Evolutionary conservation across 2,888 invertebrate genomes (phyloP).

Genomic region (Eurois occulta): DNA sequence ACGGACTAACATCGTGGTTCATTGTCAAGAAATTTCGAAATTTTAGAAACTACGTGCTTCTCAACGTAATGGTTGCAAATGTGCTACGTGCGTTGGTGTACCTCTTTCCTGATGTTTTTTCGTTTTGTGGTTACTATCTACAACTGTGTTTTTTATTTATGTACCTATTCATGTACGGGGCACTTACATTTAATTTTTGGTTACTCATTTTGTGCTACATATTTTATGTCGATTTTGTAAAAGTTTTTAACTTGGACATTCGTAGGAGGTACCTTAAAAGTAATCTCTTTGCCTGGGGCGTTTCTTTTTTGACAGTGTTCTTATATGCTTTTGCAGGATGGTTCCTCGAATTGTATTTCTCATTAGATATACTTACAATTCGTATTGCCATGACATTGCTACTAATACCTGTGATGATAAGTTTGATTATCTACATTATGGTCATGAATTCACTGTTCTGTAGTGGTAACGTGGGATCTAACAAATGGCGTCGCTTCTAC

Average conservation of each 20-base stretch:
- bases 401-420: not conserved
- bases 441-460: not conserved
- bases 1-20: conserved; percentile 14
- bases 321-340: not conserved
- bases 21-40: conserved; percentile 1
- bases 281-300: not conserved
- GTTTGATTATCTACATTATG: not conserved
- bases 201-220: conserved; percentile 11
- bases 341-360: not conserved
- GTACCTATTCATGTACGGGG: not conserved
- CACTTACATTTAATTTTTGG: conserved; percentile 13
- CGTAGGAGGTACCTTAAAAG: conserved; percentile 1
- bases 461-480: too few species aligned
- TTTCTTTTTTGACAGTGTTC: not conserved
- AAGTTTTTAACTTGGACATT: conserved; percentile 12
- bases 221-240: conserved; percentile 20
- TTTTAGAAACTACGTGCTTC: conserved; percentile 18
- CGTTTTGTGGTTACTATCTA: not conserved
- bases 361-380: not conserved
- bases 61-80: conserved; percentile 2
- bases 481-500: not conserved
- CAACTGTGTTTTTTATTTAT: not conserved
- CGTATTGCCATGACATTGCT: not conserved
- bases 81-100: not conserved
- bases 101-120: not conserved